Conservation (phyloP, 2,797 vertebrate genomes). For the Anniella stebbinsi region DNA sequence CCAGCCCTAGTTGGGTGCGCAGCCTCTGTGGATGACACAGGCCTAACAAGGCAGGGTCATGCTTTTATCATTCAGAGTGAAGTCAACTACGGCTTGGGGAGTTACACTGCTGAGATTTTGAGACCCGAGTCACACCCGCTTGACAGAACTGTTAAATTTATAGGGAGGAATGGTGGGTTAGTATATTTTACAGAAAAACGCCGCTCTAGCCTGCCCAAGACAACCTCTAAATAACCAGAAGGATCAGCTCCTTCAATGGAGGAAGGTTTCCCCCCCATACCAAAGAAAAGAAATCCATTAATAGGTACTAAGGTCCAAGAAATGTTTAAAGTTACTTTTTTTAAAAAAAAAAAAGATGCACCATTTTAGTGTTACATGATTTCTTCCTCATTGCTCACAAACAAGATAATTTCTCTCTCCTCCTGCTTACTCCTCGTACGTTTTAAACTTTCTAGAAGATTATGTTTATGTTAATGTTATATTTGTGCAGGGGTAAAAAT, state of each 20-base stretch:
- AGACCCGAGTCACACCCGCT: constrained; percentile 10
- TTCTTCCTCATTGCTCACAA: constrained; percentile 72
- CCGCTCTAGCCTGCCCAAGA: constrained; percentile 54
- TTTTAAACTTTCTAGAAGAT: constrained; percentile 80
- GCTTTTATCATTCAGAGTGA: neutral
- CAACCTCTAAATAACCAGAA: constrained; percentile 64
- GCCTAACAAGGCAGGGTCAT: neutral
- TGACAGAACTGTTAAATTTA: constrained; percentile 59
- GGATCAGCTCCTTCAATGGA: constrained; percentile 71
- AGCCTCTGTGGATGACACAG: neutral
- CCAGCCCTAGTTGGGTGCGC: neutral
- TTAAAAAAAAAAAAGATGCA: constrained; percentile 76
- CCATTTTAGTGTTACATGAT: constrained; percentile 79
- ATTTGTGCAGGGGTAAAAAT: constrained; percentile 79
- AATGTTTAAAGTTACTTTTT: constrained; percentile 83
- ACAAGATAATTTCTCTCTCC: constrained; percentile 67
- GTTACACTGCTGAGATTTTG: constrained; percentile 15
- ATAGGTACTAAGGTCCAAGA: constrained; percentile 76
- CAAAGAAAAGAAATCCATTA: constrained; percentile 71
- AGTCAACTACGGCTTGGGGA: neutral
- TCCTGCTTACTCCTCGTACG: constrained; percentile 77
- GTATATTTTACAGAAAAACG: constrained; percentile 64
- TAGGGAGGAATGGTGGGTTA: constrained; percentile 53
- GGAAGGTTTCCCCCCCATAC: constrained; percentile 58
- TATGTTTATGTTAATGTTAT: constrained; percentile 78